These are phyloP conservation scores for Pogoniulus pusillus DNA, from an alignment of 2,797 vertebrate species.

Conservation along the genomic window DNA sequence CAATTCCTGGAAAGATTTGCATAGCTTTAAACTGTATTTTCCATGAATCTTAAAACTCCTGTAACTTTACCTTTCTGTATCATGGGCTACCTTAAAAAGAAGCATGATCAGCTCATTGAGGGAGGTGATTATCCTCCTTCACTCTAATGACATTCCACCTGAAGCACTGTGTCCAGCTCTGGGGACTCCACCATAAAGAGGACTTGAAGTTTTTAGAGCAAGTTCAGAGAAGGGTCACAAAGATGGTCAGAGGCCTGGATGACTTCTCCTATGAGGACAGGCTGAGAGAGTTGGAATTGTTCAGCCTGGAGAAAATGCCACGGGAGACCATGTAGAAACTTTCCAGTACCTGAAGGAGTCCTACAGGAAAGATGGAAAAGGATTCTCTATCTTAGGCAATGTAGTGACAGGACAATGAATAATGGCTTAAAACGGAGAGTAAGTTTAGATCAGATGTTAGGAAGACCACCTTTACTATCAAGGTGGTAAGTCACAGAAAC, in stretches of 20 bases:
- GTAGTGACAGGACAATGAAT: background rate
- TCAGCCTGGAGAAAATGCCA: background rate
- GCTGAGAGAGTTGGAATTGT: background rate
- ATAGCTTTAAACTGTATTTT: background rate
- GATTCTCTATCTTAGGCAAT: background rate
- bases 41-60: background rate
- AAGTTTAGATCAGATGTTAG: background rate
- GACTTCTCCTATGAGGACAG: background rate
- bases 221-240: background rate
- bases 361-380: background rate
- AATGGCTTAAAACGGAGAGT: background rate
- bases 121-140: background rate
- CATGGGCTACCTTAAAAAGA: background rate
- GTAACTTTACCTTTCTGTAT: background rate
- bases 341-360: background rate
- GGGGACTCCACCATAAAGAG: too few species aligned
- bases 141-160: background rate
- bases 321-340: background rate
- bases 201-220: background rate
- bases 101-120: background rate
- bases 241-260: background rate
- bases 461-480: background rate
- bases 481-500: background rate
- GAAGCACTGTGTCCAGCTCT: too few species aligned
- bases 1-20: background rate